Conservation (phyloP, 1,140 invertebrate species). For the Tenebrio molitor region DNA sequence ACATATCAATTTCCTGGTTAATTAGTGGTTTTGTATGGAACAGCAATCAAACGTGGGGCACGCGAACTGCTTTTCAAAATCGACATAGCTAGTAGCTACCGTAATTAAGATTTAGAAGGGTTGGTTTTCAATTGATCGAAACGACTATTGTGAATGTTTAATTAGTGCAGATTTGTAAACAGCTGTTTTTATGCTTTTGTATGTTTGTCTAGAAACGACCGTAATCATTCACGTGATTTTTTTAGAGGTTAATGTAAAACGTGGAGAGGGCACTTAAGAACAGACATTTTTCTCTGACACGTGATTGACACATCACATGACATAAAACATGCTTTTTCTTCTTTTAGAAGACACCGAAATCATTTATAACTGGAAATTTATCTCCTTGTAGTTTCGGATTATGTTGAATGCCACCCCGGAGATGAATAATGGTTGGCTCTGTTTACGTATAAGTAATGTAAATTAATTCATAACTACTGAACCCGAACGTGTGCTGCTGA, state of each 20-base stretch:
- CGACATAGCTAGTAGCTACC: constrained; percentile 17
- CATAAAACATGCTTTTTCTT: constrained; percentile 12
- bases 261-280: not conserved
- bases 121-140: constrained; percentile 12
- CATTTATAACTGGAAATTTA: constrained; percentile 2
- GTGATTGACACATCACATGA: constrained; percentile 23
- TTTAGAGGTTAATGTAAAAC: not conserved
- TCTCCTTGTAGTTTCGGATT: constrained; percentile 8
- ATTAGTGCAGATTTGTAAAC: constrained; percentile 32
- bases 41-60: constrained; percentile 18
- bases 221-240: not conserved
- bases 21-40: constrained; percentile 29
- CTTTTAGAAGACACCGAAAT: not conserved
- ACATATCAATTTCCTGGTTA: constrained; percentile 30
- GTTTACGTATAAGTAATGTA: not conserved
- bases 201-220: not conserved
- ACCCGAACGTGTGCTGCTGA: not conserved
- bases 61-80: constrained; percentile 36
- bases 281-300: constrained; percentile 30
- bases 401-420: constrained; percentile 3
- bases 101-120: constrained; percentile 17
- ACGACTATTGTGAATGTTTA: constrained; percentile 13
- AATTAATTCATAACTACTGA: no score
- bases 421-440: not conserved
- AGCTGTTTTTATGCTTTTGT: constrained; percentile 2